Evolutionary conservation across 2,797 vertebrate species (phyloP).

Genomic region (Chiloscyllium punctatum): DNA sequence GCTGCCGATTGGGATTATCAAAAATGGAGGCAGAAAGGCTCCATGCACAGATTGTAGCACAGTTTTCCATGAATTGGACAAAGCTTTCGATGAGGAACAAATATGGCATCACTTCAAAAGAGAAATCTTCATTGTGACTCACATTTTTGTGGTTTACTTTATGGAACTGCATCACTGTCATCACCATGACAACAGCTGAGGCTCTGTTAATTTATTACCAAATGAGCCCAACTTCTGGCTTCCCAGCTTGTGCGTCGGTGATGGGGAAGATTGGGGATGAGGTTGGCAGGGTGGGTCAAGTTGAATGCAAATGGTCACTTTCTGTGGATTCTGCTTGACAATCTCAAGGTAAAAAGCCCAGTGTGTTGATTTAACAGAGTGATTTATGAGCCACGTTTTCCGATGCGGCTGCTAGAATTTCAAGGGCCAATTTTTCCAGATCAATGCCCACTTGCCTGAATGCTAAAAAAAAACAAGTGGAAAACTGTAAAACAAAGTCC

Average conservation of each 20-base stretch:
- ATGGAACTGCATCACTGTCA: not conserved
- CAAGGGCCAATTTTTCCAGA: not conserved
- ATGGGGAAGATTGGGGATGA: not conserved
- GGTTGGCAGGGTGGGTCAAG: not conserved
- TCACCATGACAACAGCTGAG: conserved; percentile 7
- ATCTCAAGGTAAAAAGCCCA: not conserved
- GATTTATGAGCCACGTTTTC: not conserved
- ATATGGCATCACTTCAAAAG: not conserved
- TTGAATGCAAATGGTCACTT: not conserved
- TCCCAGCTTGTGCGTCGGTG: not conserved
- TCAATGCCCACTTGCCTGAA: not conserved
- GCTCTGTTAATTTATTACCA: not conserved
- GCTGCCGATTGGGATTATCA: conserved; percentile 9
- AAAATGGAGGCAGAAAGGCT: conserved; percentile 2
- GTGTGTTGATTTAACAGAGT: not conserved
- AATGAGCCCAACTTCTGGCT: too few species aligned
- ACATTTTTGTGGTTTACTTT: not conserved
- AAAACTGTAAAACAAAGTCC: not conserved
- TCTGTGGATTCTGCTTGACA: not conserved
- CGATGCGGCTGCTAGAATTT: not conserved
- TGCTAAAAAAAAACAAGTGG: not conserved
- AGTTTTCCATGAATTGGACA: not conserved
- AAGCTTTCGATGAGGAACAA: not conserved
- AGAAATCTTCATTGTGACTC: not conserved
- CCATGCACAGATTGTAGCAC: not conserved